phyloP scores from a whole-genome alignment of 2,113 vertebrate species.

The Labeo catla region DNA sequence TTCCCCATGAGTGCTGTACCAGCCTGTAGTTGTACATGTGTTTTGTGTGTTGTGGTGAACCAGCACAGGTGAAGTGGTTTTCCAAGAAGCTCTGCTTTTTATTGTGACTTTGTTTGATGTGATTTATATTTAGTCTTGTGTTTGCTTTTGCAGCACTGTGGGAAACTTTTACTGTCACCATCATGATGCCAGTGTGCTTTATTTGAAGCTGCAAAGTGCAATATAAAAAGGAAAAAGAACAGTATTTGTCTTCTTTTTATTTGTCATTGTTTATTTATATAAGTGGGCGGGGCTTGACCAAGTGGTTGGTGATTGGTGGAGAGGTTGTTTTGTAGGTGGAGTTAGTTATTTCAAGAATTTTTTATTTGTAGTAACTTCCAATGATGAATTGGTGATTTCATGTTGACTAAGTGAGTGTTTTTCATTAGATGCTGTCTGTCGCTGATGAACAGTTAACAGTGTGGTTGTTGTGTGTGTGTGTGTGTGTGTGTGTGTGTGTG shows the following conservation, averaged over 20 bases:
- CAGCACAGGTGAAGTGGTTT: constrained; percentile 7
- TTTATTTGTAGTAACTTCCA: not conserved
- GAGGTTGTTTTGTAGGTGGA: not conserved
- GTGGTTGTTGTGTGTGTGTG: constrained; percentile 19
- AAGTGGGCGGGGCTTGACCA: no score
- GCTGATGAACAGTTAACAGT: not conserved
- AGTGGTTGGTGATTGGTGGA: not conserved
- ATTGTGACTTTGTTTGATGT: constrained; percentile 20
- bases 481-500: constrained; percentile 55
- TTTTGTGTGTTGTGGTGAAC: not conserved
- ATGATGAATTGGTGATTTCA: not conserved
- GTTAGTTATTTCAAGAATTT: not conserved
- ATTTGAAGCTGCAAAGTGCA: not conserved
- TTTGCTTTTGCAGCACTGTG: not conserved
- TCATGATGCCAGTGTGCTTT: not conserved
- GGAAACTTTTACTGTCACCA: not conserved
- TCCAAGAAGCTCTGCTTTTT: not conserved
- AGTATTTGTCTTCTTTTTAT: no score
- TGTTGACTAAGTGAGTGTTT: not conserved
- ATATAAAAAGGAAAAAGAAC: not conserved
- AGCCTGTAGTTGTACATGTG: not conserved
- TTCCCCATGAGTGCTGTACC: not conserved
- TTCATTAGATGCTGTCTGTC: not conserved
- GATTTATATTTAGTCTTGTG: not conserved
- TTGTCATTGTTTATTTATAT: no score